phyloP scores from a whole-genome alignment of 2,797 vertebrate species.

The Sebastes vulpes region DNA sequence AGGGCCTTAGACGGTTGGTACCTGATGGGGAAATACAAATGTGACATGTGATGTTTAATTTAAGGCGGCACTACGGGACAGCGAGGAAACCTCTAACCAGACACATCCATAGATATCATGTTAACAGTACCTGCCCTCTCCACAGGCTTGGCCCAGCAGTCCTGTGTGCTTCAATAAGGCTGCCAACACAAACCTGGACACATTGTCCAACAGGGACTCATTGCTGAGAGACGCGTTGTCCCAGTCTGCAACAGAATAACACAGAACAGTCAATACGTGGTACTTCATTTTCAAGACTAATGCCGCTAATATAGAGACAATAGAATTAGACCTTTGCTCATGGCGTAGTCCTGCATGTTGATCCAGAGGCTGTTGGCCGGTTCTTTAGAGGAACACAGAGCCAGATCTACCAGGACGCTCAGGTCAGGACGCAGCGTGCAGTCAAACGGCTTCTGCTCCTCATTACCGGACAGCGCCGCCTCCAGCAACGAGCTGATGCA shows the following conservation, averaged over 20 bases:
- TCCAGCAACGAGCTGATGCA: constrained; percentile 95
- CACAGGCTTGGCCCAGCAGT: constrained; percentile 91
- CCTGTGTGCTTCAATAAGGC: constrained; percentile 95
- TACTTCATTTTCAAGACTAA: background rate
- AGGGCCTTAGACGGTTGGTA: constrained; percentile 96
- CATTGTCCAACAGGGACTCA: constrained; percentile 94
- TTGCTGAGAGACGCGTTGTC: constrained; percentile 95
- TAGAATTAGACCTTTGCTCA: constrained; percentile 91
- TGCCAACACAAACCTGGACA: constrained; percentile 95
- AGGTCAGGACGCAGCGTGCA: constrained; percentile 91
- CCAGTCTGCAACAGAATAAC: constrained; percentile 89
- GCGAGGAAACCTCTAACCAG: background rate
- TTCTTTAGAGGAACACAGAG: constrained; percentile 95
- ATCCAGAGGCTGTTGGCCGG: constrained; percentile 95
- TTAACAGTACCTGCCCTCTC: constrained; percentile 91
- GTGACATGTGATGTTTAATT: background rate
- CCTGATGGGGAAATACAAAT: constrained; percentile 71
- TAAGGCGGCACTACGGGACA: background rate
- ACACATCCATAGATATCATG: background rate
- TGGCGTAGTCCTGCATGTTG: constrained; percentile 96
- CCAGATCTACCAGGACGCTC: constrained; percentile 91
- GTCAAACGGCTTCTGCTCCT: constrained; percentile 97
- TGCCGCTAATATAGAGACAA: background rate
- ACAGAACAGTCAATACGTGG: background rate
- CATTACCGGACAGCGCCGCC: constrained; percentile 94